Percentiles rank a stretch among this genome's conserved stretches.
Conservation (phyloP, 1,140 invertebrate species). For the Polypedilum vanderplanki region DNA sequence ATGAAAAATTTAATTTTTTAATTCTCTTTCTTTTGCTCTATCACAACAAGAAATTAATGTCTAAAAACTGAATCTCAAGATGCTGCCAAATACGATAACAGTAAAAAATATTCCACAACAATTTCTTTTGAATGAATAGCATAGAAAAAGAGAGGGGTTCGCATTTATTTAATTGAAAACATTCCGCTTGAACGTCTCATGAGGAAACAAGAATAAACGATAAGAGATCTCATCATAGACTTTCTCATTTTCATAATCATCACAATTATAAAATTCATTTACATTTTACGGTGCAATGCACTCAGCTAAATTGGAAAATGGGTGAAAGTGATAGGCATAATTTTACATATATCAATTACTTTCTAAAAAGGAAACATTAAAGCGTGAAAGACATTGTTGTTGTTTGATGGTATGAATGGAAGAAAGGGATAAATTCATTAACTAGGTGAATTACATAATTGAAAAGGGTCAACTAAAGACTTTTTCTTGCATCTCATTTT, state of each 20-base stretch:
- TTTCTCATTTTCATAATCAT: neutral
- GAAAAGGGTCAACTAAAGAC: neutral
- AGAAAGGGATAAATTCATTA: neutral
- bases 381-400: neutral
- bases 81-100: constrained; percentile 5
- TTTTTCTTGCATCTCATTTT: neutral
- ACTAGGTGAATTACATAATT: neutral
- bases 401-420: neutral
- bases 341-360: neutral
- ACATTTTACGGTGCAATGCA: constrained; percentile 16
- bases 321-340: constrained; percentile 17
- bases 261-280: constrained; percentile 20
- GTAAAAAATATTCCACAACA: neutral
- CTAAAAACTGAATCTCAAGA: constrained; percentile 5
- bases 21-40: neutral
- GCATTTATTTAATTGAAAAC: constrained; percentile 19
- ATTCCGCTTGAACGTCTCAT: neutral
- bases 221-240: neutral
- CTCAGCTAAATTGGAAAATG: constrained; percentile 17
- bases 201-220: neutral
- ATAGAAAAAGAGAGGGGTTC: neutral
- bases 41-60: neutral
- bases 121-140: too few species aligned
- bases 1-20: constrained; percentile 7
- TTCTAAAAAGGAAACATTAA: neutral